These are phyloP conservation scores for Elysia crispata DNA, from an alignment of 2,888 invertebrate genomes.

Conservation along the genomic window DNA sequence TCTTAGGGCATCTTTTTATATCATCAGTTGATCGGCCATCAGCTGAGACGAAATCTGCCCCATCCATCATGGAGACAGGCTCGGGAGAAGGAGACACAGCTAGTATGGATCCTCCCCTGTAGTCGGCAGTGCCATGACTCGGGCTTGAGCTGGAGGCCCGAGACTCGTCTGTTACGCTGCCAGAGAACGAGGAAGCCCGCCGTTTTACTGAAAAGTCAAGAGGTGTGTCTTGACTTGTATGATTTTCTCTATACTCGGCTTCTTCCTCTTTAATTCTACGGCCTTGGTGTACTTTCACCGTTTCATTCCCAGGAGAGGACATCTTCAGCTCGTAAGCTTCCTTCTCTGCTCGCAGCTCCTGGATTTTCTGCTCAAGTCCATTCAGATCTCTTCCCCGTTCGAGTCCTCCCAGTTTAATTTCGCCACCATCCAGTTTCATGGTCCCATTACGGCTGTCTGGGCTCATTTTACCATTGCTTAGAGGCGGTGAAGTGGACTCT, in stretches of 20 bases:
- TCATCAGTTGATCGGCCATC: not conserved
- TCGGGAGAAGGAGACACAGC: conserved; percentile 26
- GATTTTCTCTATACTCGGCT: too few relatives aligned
- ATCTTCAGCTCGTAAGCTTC: conserved; percentile 33
- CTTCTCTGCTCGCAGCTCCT: conserved; percentile 42
- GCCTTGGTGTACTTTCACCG: too few relatives aligned
- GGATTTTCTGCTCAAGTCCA: conserved; percentile 41
- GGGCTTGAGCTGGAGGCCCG: conserved; percentile 49
- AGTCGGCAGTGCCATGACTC: conserved; percentile 33
- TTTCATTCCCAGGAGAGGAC: conserved; percentile 14
- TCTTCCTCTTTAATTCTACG: too few relatives aligned
- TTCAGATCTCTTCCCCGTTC: not conserved
- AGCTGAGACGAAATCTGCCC: not conserved
- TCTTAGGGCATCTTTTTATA: not conserved
- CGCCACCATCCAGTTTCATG: conserved; percentile 1
- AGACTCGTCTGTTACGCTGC: conserved; percentile 51
- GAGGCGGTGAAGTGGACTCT: not conserved
- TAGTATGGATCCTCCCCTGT: not conserved
- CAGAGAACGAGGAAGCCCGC: conserved; percentile 48
- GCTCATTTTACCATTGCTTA: not conserved
- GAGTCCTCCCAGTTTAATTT: not conserved
- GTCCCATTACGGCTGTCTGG: conserved; percentile 26
- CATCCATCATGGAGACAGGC: too few relatives aligned
- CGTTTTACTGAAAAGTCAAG: conserved; percentile 51
- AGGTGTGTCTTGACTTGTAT: conserved; percentile 46